Conservation (phyloP, 2,888 invertebrate species). For the Pherbina coryleti region DNA sequence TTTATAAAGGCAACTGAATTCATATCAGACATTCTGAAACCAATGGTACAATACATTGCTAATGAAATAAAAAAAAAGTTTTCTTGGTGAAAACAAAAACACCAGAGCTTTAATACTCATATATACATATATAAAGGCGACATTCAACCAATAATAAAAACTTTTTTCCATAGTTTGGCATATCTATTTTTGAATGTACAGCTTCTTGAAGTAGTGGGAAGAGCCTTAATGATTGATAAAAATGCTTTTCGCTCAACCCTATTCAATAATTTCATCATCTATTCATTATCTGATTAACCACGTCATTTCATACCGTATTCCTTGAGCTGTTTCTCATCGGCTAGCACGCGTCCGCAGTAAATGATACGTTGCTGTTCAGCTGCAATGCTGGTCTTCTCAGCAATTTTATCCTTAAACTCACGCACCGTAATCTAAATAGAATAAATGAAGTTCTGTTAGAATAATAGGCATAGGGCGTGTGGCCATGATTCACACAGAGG, state of each 20-base stretch:
- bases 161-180: too few species aligned
- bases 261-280: neutral
- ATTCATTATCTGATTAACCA: too few species aligned
- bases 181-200: too few species aligned
- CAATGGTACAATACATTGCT: too few species aligned
- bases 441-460: slow-evolving; percentile 8
- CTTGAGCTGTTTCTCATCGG: slow-evolving; percentile 86
- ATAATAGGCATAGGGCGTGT: neutral
- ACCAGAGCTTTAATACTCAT: too few species aligned
- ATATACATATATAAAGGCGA: too few species aligned
- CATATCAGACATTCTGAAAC: too few species aligned
- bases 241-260: neutral
- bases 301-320: slow-evolving; percentile 79
- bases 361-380: slow-evolving; percentile 90
- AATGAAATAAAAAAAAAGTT: too few species aligned
- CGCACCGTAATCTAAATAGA: slow-evolving; percentile 80
- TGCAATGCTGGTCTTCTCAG: slow-evolving; percentile 82
- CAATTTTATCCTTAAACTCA: slow-evolving; percentile 84
- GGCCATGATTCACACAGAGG: neutral
- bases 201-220: too few species aligned
- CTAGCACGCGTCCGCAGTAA: slow-evolving; percentile 93
- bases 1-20: too few species aligned
- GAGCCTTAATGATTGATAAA: neutral
- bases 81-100: too few species aligned
- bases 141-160: too few species aligned